Evolutionary conservation across 2,888 invertebrate species (phyloP).

Genomic region (Helleia helle): DNA sequence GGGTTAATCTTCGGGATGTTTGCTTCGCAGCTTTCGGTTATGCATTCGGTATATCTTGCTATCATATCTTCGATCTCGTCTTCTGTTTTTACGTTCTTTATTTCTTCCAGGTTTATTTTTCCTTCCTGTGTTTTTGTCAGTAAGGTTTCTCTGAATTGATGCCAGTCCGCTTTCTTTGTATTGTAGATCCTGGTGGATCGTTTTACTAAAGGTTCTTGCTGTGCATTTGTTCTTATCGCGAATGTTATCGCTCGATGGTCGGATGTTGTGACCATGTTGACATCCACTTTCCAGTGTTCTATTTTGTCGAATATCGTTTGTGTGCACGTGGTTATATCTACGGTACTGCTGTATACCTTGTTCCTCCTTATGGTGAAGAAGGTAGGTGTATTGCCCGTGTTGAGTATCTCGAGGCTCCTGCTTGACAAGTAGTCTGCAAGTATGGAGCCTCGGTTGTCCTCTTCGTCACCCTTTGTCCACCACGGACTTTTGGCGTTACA

Average conservation of each 20-base stretch:
- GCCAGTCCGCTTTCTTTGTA: background rate
- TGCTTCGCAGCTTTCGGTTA: background rate
- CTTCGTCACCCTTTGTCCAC: conserved; percentile 13
- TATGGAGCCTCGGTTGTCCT: conserved; percentile 12
- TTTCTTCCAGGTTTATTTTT: background rate
- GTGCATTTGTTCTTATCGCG: background rate
- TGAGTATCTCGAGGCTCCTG: conserved; percentile 18
- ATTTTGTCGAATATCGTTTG: conserved; percentile 11
- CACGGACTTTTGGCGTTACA: conserved; percentile 13
- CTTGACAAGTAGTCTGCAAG: conserved; percentile 8
- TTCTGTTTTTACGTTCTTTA: background rate
- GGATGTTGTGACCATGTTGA: background rate
- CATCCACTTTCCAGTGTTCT: conserved; percentile 13
- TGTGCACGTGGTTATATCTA: conserved; percentile 25
- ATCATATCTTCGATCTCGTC: background rate
- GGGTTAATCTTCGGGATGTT: background rate
- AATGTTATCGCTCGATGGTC: conserved; percentile 7
- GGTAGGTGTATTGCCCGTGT: conserved; percentile 22
- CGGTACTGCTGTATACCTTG: conserved; percentile 15
- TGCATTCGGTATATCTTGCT: background rate
- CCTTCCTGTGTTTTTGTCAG: background rate
- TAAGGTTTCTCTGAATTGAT: background rate
- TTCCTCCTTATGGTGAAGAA: conserved; percentile 21
- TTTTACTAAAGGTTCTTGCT: background rate
- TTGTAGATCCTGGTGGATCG: background rate